These are phyloP conservation scores for Sebastes glaucus DNA, from an alignment of 2,797 vertebrate genomes.

Conservation along the genomic window DNA sequence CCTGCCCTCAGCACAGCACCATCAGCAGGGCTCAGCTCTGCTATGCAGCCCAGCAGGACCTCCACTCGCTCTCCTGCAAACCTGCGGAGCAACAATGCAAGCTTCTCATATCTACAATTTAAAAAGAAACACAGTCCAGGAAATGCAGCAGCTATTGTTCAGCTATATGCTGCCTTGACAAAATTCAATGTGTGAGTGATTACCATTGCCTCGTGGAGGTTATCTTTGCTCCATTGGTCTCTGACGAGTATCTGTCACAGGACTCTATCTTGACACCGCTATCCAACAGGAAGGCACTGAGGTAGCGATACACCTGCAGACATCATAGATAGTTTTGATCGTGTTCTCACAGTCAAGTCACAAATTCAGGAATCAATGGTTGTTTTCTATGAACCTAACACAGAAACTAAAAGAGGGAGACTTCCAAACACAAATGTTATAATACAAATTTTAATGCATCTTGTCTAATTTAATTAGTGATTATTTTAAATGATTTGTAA, in stretches of 20 bases:
- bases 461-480: background rate
- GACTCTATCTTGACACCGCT: conserved; percentile 92
- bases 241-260: conserved; percentile 92
- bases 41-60: conserved; percentile 91
- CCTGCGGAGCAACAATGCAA: conserved; percentile 76
- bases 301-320: conserved; percentile 90
- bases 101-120: background rate
- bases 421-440: background rate
- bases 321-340: background rate
- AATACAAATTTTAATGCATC: background rate
- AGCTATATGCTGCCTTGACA: background rate
- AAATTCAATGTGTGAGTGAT: background rate
- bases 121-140: background rate
- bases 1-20: conserved; percentile 87
- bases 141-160: background rate
- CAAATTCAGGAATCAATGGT: background rate
- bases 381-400: background rate
- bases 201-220: conserved; percentile 91
- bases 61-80: conserved; percentile 90
- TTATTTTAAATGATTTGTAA: background rate
- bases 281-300: conserved; percentile 91
- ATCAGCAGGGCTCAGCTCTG: conserved; percentile 89
- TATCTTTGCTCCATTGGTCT: conserved; percentile 94
- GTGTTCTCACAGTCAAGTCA: background rate
- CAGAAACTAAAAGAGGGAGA: background rate